A percentile compares a stretch with the other conserved stretches of the same genome.
phyloP scores from a whole-genome alignment of 2,113 vertebrate genomes.

The Camelus dromedarius region DNA sequence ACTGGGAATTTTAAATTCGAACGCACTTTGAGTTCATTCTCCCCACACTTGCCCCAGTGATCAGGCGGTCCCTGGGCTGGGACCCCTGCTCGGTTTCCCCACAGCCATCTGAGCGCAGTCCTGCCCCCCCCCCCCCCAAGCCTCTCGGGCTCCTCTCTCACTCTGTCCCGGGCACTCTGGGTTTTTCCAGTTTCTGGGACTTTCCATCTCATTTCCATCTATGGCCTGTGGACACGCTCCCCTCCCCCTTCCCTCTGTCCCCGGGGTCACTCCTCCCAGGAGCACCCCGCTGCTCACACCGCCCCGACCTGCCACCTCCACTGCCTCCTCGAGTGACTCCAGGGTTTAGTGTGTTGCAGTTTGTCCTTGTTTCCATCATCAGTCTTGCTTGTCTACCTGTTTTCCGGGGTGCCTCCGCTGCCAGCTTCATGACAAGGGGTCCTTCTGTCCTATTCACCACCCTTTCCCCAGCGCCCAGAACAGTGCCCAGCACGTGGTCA shows the following conservation, averaged over 20 bases:
- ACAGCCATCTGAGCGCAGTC: rapidly evolving
- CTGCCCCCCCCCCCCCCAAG: rapidly evolving
- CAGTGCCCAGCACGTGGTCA: rapidly evolving
- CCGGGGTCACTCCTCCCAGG: not conserved
- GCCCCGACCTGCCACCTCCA: rapidly evolving
- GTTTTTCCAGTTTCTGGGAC: not conserved
- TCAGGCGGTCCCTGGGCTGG: not conserved
- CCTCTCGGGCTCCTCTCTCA: rapidly evolving
- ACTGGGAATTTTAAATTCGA: not conserved
- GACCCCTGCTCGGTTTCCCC: not conserved
- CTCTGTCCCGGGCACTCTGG: not conserved
- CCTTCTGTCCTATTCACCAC: not conserved
- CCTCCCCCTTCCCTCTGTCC: not conserved
- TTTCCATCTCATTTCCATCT: not conserved
- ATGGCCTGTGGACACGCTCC: rapidly evolving
- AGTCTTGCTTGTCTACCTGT: no score
- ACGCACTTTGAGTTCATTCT: rapidly evolving
- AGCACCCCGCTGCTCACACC: no score
- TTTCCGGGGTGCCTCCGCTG: not conserved
- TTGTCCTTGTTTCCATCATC: rapidly evolving
- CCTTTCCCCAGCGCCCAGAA: not conserved
- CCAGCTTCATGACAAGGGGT: no score
- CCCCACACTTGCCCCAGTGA: rapidly evolving
- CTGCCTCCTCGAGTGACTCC: no score
- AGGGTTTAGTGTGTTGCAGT: rapidly evolving